These are phyloP conservation scores for Sylvietta virens DNA, from an alignment of 2,113 vertebrate genomes.

Conservation along the genomic window DNA sequence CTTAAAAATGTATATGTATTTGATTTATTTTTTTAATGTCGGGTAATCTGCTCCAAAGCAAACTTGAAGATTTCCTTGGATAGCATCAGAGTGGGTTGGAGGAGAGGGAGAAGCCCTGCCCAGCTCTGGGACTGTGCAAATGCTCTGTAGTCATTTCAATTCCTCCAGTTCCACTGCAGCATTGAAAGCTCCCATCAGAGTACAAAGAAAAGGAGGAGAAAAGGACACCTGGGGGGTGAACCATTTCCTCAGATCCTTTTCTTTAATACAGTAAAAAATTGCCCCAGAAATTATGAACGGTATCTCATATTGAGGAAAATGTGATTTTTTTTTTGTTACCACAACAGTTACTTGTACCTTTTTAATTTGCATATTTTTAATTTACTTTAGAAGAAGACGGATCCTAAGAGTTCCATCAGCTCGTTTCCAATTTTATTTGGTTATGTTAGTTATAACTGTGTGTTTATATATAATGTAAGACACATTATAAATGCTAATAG, in stretches of 20 bases:
- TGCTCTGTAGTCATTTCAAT: background rate
- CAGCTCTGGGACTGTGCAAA: background rate
- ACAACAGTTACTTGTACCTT: background rate
- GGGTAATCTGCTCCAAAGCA: background rate
- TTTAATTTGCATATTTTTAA: constrained; percentile 45
- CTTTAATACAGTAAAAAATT: background rate
- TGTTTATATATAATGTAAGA: background rate
- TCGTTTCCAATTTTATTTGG: constrained; percentile 20
- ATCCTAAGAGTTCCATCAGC: background rate
- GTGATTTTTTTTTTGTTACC: background rate
- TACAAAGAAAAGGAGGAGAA: background rate
- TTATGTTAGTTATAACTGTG: background rate
- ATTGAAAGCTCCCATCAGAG: background rate
- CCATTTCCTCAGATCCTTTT: background rate
- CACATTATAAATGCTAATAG: background rate
- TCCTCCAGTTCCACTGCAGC: background rate
- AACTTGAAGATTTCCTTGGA: background rate
- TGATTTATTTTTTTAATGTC: background rate
- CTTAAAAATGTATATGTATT: background rate
- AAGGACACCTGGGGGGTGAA: background rate
- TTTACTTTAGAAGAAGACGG: constrained; percentile 16
- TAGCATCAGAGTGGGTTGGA: background rate
- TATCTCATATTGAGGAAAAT: background rate
- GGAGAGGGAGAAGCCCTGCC: background rate
- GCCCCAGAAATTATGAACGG: background rate